Evolutionary conservation across 2,797 vertebrate species (phyloP).

Genomic region (Xerus rutilus): DNA sequence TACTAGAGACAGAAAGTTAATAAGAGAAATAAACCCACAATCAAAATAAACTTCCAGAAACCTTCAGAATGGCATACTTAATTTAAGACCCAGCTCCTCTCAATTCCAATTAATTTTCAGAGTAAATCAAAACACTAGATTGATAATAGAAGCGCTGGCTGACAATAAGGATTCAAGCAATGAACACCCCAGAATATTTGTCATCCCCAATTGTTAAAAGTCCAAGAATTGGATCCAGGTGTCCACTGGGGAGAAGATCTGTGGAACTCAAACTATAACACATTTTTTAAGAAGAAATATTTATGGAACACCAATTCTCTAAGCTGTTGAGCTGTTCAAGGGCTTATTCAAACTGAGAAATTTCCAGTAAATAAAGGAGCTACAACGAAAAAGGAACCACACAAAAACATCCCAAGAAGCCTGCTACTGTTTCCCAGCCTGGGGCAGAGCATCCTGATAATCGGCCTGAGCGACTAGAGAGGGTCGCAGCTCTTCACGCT

Average conservation of each 20-base stretch:
- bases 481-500: neutral
- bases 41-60: constrained; percentile 44
- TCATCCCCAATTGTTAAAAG: neutral
- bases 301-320: neutral
- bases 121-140: constrained; percentile 3
- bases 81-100: constrained; percentile 46
- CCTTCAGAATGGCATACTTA: neutral
- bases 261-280: neutral
- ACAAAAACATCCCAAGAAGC: neutral
- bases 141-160: neutral
- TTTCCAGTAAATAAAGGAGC: neutral
- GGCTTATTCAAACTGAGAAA: neutral
- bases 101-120: constrained; percentile 52
- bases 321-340: neutral
- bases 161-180: neutral
- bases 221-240: neutral
- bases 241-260: neutral
- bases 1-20: constrained; percentile 46
- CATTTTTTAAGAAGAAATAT: neutral
- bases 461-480: neutral
- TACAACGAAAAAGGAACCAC: neutral
- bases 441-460: constrained; percentile 21
- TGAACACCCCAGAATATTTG: neutral
- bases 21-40: constrained; percentile 12
- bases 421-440: neutral